Evolutionary conservation across 2,113 vertebrate species (phyloP).

Genomic region (Mustela lutreola): DNA sequence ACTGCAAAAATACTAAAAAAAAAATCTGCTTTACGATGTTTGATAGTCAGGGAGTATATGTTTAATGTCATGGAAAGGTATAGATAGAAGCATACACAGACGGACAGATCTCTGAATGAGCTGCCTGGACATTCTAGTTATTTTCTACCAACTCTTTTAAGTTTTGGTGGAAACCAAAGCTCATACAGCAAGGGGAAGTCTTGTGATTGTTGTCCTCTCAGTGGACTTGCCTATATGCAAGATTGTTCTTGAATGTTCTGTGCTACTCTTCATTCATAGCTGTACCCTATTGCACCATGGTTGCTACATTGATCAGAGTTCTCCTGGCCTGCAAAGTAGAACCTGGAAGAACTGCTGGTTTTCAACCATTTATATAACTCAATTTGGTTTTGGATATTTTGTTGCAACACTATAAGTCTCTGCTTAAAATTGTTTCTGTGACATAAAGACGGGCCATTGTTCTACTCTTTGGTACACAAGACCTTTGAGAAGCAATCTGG

Average conservation of each 20-base stretch:
- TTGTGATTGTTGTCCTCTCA: not conserved
- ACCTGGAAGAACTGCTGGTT: not conserved
- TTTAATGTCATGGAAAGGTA: not conserved
- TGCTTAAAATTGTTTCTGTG: not conserved
- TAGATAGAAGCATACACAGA: not conserved
- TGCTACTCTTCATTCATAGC: not conserved
- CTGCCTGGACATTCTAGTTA: not conserved
- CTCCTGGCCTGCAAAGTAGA: not conserved
- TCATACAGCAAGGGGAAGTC: not conserved
- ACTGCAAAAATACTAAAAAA: not conserved
- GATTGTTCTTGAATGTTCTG: not conserved
- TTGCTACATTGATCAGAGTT: not conserved
- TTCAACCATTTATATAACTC: not conserved
- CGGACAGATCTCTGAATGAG: not conserved
- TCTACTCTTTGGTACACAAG: not conserved
- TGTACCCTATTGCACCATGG: not conserved
- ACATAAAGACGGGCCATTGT: not conserved
- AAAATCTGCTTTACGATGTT: not conserved
- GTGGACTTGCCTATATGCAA: not conserved
- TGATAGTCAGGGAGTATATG: not conserved
- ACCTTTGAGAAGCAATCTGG: not conserved
- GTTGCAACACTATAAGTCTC: not conserved
- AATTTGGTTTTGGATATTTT: constrained; percentile 4
- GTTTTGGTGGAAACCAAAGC: not conserved
- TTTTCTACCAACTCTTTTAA: not conserved